These are phyloP conservation scores for Ctenosaura bakeri DNA, from an alignment of 2,797 vertebrate species.

Conservation along the genomic window DNA sequence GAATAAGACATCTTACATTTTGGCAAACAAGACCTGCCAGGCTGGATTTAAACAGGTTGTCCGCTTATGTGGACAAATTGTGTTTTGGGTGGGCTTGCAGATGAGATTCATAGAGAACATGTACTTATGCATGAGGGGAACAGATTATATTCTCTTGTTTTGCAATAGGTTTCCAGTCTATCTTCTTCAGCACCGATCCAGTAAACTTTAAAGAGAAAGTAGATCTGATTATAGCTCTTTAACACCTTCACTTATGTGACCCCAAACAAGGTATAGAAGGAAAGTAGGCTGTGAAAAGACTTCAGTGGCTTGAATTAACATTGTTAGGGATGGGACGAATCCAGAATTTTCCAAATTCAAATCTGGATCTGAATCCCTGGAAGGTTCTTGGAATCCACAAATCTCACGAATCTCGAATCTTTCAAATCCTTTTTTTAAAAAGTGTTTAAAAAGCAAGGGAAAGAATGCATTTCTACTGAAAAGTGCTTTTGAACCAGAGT, in stretches of 20 bases:
- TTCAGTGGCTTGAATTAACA: slow-evolving; percentile 1
- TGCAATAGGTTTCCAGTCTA: neutral
- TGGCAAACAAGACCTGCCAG: neutral
- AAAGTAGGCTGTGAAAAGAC: slow-evolving; percentile 29
- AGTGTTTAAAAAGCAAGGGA: too few species aligned
- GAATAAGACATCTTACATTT: neutral
- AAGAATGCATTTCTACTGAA: too few species aligned
- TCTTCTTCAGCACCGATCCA: neutral
- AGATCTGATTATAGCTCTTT: too few species aligned
- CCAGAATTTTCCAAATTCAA: too few species aligned
- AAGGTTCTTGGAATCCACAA: too few species aligned
- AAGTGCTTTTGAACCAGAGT: too few species aligned
- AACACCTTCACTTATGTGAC: neutral
- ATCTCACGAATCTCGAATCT: too few species aligned
- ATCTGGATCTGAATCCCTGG: too few species aligned
- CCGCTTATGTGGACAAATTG: neutral
- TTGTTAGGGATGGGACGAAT: too few species aligned
- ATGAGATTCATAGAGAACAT: neutral
- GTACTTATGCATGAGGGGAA: too few species aligned
- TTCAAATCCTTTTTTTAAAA: too few species aligned
- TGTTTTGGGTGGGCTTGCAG: neutral
- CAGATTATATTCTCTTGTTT: neutral
- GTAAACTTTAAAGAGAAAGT: neutral
- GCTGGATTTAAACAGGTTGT: neutral
- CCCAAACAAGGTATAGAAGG: slow-evolving; percentile 28